Evolutionary conservation across 2,888 invertebrate genomes (phyloP).

Genomic region (Platycheirus albimanus): DNA sequence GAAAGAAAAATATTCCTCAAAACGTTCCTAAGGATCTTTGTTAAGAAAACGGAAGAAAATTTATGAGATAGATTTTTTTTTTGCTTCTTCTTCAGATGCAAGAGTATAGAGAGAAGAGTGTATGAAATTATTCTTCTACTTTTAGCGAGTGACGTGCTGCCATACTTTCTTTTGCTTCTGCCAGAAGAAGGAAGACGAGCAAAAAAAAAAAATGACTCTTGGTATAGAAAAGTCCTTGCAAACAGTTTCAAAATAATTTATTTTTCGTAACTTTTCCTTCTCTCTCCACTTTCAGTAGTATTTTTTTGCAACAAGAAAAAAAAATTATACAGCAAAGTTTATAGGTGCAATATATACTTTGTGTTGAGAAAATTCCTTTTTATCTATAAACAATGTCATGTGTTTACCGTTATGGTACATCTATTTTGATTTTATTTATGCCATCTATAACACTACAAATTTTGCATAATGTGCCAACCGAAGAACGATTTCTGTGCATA

Average conservation of each 20-base stretch:
- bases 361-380: conserved; percentile 24
- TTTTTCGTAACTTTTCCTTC: not conserved
- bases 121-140: not conserved
- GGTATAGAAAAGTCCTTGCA: not conserved
- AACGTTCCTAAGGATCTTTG: not conserved
- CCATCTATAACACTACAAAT: conserved; percentile 17
- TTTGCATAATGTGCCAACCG: conserved; percentile 51
- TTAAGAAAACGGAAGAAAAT: not conserved
- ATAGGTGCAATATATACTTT: conserved; percentile 19
- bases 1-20: not conserved
- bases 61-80: not conserved
- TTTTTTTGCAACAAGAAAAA: too few relatives aligned
- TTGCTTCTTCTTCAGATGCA: not conserved
- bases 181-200: not conserved
- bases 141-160: not conserved
- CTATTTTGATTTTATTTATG: conserved; percentile 65
- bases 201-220: not conserved
- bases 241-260: not conserved
- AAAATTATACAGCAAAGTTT: not conserved
- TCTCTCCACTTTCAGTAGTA: not conserved
- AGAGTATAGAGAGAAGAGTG: not conserved
- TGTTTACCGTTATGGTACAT: conserved; percentile 36
- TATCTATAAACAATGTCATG: conserved; percentile 27
- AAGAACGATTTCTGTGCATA: not conserved
- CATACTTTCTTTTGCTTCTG: not conserved